Base-by-base conservation (phyloP, 2,888 invertebrate species). In the Congeria kusceri region DNA sequence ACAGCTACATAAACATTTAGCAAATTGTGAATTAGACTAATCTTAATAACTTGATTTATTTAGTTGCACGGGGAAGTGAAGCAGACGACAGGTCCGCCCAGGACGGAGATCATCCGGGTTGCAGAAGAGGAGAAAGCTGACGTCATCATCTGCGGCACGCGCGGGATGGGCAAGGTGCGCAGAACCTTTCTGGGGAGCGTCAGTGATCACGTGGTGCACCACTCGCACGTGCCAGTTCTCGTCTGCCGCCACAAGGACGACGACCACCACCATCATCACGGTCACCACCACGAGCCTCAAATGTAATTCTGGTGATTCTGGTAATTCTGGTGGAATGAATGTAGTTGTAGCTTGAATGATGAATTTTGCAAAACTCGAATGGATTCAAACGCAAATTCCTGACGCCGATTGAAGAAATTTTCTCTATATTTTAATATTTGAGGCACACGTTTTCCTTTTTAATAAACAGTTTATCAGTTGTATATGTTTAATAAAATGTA, bases 171-270 rank as follows among this genome's bases (percentile, higher is more conserved):
- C 7, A 77, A 67, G n/a, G 61, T 86, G 27, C 65, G 72, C 29
- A 75, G 85, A 13, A 86, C 85, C 18, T 71, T 86, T 18, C 62
- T 86, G n/a, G 85, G 85, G 71, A 86, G 85, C 70, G 82, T 86
- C 44, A 86, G 85, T 69, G 85, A 86, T 68, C 83, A 86, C 77
- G 78, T 86, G 73, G 63, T 86, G 18, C 85, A 86, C 47, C 85
- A 86, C 65, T 81, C 85, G 3, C 81, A 80, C 61, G 83, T 83
- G 64, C 85, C 85, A 25, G 83, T 86, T 18, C 64, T 86, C 53
- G 74, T 86, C 53, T 86, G 85, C 49, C 74, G 83, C 39, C 78
- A 83, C 29, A 80, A 80, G 49, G 85, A 83, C 29, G 83, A 79
- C 57, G 78, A 78, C 44, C 67, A 77, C 1, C 77, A 81, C 15